Evolutionary conservation across 2,113 vertebrate species (phyloP), one percentile per base, ranked within the genome.

Genomic region (Alligator sinensis): DNA sequence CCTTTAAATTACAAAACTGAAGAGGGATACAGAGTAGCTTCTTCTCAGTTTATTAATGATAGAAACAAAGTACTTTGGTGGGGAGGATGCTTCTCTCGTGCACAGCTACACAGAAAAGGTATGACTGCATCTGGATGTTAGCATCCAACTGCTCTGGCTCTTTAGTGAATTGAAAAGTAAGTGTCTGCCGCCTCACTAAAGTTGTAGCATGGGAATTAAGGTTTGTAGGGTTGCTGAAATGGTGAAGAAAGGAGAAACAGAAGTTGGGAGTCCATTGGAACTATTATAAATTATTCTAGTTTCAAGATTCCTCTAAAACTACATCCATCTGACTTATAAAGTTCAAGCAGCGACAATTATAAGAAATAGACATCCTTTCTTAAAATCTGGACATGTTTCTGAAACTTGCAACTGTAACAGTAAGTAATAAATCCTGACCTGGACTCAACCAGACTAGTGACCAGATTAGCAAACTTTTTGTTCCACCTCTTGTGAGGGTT

Each of bases 71-170:
- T 28, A 15, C 77, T 90, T 77, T 87, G 68, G 58, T 82, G 74
- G 66, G 27, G 3, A 75, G 87, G 80, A 1, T 1, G 7, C 24
- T 85, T 90, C 80, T 89, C 13, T 64, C 85, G 11, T 83, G 58
- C 80, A 84, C 47, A 94, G 87, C 30, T 58, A 82, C 77, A 77
- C 59, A 87, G 78, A 34, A 89, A 92, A 89, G 75, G 47, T 64
- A 77, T 89, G 54, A 47, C 58, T 92, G 21, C 77, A 87, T 87
- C 77, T 89, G 82, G 88, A 6, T 14, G 7, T 61, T 19, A 47
- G 12, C 21, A 47, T 47, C 47, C 47, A 74, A 74, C 34, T 47
- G 38, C 24, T 82, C 38, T 89, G 61, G 81, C 9, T 58, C 54
- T 86, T 27, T 18, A 62, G 24, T 38, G 64, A 87, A 86, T 77